These are phyloP conservation scores for Cheumatopsyche charites DNA, from an alignment of 1,140 invertebrate species.

Conservation along the genomic window DNA sequence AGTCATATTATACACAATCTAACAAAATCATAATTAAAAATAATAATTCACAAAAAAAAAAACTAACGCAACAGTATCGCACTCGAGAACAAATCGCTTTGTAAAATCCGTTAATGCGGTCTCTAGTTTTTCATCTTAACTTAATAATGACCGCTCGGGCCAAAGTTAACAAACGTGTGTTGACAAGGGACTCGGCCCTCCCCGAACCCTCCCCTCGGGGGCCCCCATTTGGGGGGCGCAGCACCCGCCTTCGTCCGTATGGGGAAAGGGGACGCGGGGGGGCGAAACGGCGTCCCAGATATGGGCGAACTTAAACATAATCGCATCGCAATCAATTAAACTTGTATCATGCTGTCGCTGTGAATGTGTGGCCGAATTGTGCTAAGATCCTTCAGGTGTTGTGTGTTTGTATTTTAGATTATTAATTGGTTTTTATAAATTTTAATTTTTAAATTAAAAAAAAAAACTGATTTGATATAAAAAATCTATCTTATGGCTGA, in stretches of 20 bases:
- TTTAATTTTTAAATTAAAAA: too few relatives aligned
- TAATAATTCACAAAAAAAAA: too few relatives aligned
- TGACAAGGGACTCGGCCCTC: conserved; percentile 30
- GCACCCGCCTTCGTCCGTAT: not conserved
- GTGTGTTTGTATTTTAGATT: too few relatives aligned
- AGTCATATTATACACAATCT: too few relatives aligned
- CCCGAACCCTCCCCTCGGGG: conserved; percentile 5
- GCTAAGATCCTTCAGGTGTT: too few relatives aligned
- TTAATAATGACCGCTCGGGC: conserved; percentile 37
- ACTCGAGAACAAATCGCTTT: conserved; percentile 29
- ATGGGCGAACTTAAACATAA: conserved; percentile 29
- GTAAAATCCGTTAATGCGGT: conserved; percentile 38
- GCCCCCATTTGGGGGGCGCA: not conserved
- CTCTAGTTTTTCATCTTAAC: conserved; percentile 39
- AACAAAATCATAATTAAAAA: too few relatives aligned
- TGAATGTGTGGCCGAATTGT: not conserved
- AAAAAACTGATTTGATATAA: too few relatives aligned
- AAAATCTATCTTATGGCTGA: too few relatives aligned
- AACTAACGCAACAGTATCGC: too few relatives aligned
- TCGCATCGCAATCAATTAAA: conserved; percentile 31
- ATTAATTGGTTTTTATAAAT: too few relatives aligned
- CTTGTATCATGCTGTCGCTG: conserved; percentile 14
- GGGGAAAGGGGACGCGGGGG: not conserved
- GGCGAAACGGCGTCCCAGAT: not conserved
- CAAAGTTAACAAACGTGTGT: conserved; percentile 40